Base-by-base conservation (phyloP, 2,113 vertebrate genomes). In the Rhea americana region DNA sequence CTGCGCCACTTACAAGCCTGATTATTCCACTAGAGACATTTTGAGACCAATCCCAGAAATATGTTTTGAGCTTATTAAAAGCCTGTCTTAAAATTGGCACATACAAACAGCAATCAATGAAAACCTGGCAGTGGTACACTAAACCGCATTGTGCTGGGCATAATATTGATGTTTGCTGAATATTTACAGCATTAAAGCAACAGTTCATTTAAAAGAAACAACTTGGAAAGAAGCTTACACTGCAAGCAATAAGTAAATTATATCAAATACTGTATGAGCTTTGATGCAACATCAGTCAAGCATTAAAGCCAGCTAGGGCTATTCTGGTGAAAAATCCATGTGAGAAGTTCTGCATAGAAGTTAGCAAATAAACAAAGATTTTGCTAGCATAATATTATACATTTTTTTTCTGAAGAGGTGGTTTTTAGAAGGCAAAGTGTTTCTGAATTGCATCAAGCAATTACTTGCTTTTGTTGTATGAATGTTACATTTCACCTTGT, bases 61-160 rank as follows among this genome's bases (percentile, higher is more conserved):
- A 93, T 94, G 89, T 78, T 96, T 96, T 79, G 82, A 95, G 94
- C 91, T 97, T 96, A 97, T 97, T 97, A 94, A 97, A 96, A 96
- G 78, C 72, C 71, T 96, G 97, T 93, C 89, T 94, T 88, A 89
- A 95, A 94, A 95, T 77, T 96, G 96, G 95, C 95, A 58, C 90
- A 51, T 75, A 47, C 26, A 70, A 91, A 93, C 79, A 93, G 76
- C 88, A 93, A 96, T 96, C 95, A 97, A 91, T 90, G 91, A 95
- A 93, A 50, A 90, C 73, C 90, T 94, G 96, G 96, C 89, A 90
- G 77, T 55, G 87, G 37, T 62, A 81, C 53, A 82, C 70, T 93
- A 92, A 96, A 72, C 65, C 90, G 35, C 86, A 90, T 90, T 96
- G 91, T 87, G 84, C 82, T 68, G 73, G 89, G 91, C 86, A 95